Conservation (phyloP, 2,888 invertebrate genomes). For the Quadriops clusia region DNA sequence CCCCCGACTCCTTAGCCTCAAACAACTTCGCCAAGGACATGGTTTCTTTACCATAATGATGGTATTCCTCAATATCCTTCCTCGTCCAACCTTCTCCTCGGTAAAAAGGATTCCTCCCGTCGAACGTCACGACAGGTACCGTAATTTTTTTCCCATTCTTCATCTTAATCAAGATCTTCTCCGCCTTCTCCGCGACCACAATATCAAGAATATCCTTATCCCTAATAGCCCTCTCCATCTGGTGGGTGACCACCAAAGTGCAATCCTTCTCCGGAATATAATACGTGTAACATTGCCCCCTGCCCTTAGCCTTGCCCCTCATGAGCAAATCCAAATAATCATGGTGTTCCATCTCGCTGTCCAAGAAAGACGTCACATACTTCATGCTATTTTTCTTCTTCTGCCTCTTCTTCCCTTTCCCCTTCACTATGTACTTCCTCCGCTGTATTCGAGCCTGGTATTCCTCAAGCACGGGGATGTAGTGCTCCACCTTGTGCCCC, state of each 20-base stretch:
- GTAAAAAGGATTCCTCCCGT: constrained; percentile 40
- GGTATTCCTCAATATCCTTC: constrained; percentile 41
- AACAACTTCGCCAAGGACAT: constrained; percentile 52
- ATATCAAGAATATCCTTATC: constrained; percentile 67
- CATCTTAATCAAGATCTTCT: constrained; percentile 57
- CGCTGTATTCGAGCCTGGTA: constrained; percentile 26
- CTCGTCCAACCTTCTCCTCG: constrained; percentile 62
- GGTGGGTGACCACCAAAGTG: constrained; percentile 59
- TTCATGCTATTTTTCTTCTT: constrained; percentile 26
- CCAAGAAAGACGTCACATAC: constrained; percentile 29
- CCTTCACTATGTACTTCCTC: constrained; percentile 30
- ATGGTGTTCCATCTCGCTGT: constrained; percentile 31
- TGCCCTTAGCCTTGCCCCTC: constrained; percentile 42
- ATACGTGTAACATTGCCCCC: constrained; percentile 55
- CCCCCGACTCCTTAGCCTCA: constrained; percentile 31
- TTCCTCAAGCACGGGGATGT: constrained; percentile 61
- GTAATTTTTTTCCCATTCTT: constrained; percentile 59
- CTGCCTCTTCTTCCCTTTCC: constrained; percentile 29
- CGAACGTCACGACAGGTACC: constrained; percentile 40
- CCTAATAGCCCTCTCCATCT: constrained; percentile 62
- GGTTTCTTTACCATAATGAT: constrained; percentile 33
- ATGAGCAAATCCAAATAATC: constrained; percentile 34
- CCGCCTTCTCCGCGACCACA: constrained; percentile 61
- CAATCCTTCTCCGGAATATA: constrained; percentile 60
- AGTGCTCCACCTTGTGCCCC: constrained; percentile 56